Base-by-base conservation (phyloP, 2,888 invertebrate species). In the Epiperipatus broadwayi region DNA sequence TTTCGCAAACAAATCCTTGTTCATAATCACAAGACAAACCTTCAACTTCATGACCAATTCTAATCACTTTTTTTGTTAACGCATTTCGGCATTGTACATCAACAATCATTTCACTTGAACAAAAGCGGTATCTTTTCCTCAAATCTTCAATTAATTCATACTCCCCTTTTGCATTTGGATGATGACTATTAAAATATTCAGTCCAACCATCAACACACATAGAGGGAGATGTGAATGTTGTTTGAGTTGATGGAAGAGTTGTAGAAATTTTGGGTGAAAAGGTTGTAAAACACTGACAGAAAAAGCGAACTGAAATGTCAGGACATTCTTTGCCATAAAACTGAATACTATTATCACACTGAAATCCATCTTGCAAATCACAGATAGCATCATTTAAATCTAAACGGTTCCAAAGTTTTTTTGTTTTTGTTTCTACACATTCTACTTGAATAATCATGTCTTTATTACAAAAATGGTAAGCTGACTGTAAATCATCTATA, bases 271-370 rank as follows among this genome's bases (percentile, higher is more conserved):
- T n/a, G n/a, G n/a, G n/a, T n/a, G n/a, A n/a, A n/a, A n/a, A n/a
- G n/a, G n/a, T n/a, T n/a, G n/a, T n/a, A n/a, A n/a, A 37, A 32
- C 49, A 49, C 35, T 48, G 47, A 40, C 54, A 54, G 40, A 47
- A 47, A 45, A 53, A 54, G 45, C 51, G 49, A 35, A 55, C 48
- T 46, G 52, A 50, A 46, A 53, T 55, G 42, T 56, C 53, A 14
- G 43, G 41, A 42, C 56, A 56, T 4, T 21, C 15, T 10, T 40
- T 39, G 1, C 37, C 29, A 5, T 37, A 29, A 3, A 16, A 15
- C 7, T 46, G 43, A 4, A n/a, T n/a, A n/a, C n/a, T n/a, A n/a
- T n/a, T n/a, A n/a, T n/a, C n/a, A n/a, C n/a, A n/a, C 5, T 37
- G 19, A 8, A 48, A 21, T 18, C 48, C 48, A 4, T 37, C 32